Base-by-base conservation (phyloP, 2,888 invertebrate genomes). In the Hemithea aestivaria region DNA sequence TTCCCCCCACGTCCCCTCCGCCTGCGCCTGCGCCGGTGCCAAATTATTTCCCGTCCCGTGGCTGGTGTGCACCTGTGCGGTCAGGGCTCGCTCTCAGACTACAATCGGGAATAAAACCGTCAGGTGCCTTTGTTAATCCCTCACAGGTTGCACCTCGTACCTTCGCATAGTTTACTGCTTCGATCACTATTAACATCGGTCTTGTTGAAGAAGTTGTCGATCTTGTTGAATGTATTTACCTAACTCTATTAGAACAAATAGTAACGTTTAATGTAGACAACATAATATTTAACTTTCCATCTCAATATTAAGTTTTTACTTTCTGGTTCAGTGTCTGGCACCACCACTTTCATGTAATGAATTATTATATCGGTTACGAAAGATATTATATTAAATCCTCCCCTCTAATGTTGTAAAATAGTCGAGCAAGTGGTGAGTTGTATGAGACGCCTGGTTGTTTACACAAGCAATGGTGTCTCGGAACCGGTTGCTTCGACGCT, bases 11-110 rank as follows among this genome's bases (percentile, higher is more conserved):
- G 27, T 9, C 27, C 24, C 24, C 6, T 16, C 12, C 28, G n/a
- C 16, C 24, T 27, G 31, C 21, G 10, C 24, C 20, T 25, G 24
- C 27, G 23, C 21, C 8, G 20, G 7, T 50, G 48, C 51, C 51
- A 51, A 51, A 37, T 21, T 31, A 26, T 40, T 40, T 11, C 12
- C 23, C 25, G 33, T 27, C 24, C 20, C 25, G 10, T 16, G 32
- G 22, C 29, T 34, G 12, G 16, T 16, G 6, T 29, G 38, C 37
- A 43, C 35, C 43, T 43, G 43, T 27, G 38, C 21, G 20, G 8
- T 6, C 6, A 8, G 11, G 10, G 20, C 10, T 20, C 20, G 7
- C 25, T 7, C 1, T 16, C 16, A 7, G 9, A 31, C 4, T 5
- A 16, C 16, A 16, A 20, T 20, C 35, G 37, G 20, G 29, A 29